A percentile compares a stretch with the other conserved stretches of the same genome.
phyloP scores from a whole-genome alignment of 1,140 invertebrate species.

The Lepidurus couesii region DNA sequence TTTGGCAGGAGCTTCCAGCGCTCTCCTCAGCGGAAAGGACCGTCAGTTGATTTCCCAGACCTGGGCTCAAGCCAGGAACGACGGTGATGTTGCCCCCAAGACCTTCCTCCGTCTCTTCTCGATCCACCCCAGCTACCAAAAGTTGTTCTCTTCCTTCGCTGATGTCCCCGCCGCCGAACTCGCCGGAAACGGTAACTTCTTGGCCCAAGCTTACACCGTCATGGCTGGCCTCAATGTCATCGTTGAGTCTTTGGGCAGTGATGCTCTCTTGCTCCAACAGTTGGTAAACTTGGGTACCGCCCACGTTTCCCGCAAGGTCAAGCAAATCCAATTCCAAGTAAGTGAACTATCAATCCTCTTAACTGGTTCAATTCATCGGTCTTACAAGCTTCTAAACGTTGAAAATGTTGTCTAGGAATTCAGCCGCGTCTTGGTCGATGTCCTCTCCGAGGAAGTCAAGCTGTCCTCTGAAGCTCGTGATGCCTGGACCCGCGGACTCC shows the following conservation, averaged over 20 bases:
- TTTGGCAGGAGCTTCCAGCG: too few relatives aligned
- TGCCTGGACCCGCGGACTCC: constrained; percentile 50
- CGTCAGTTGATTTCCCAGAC: constrained; percentile 21
- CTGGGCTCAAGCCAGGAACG: constrained; percentile 20
- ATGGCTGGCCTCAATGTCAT: constrained; percentile 39
- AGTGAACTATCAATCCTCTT: background rate
- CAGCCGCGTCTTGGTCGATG: constrained; percentile 41
- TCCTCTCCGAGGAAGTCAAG: constrained; percentile 45
- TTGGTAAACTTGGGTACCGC: constrained; percentile 9
- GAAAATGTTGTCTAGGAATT: background rate
- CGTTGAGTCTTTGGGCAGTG: constrained; percentile 17
- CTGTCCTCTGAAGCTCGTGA: constrained; percentile 46
- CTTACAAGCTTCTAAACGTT: background rate
- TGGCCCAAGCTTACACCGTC: constrained; percentile 58
- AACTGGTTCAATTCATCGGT: background rate
- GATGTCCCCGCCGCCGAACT: constrained; percentile 53
- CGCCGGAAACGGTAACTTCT: constrained; percentile 53
- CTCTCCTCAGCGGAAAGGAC: background rate
- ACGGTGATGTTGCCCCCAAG: constrained; percentile 29
- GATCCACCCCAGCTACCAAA: constrained; percentile 54
- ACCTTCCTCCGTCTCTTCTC: constrained; percentile 54
- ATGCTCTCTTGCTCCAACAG: constrained; percentile 1
- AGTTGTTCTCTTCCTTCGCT: constrained; percentile 55
- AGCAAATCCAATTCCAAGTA: constrained; percentile 11
- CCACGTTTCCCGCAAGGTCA: background rate